Evolutionary conservation across 2,113 vertebrate species (phyloP).

Genomic region (Tylochromis polylepis): DNA sequence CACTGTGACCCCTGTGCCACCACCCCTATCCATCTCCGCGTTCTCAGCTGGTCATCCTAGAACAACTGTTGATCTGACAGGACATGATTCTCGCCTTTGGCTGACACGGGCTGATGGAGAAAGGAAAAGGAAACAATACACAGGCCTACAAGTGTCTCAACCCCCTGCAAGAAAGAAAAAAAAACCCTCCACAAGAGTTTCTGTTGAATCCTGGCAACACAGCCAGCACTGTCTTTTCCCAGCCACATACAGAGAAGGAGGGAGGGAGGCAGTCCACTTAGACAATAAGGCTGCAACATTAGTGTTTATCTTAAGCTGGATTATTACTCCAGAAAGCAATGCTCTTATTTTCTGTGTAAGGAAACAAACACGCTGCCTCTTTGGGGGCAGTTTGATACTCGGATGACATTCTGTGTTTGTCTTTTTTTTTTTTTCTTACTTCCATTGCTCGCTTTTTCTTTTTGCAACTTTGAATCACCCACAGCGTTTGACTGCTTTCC

Average conservation of each 20-base stretch:
- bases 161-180: background rate
- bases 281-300: conserved; percentile 40
- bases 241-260: conserved; percentile 27
- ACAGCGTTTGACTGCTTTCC: background rate
- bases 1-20: background rate
- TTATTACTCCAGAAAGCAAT: conserved; percentile 27
- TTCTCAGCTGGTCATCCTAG: conserved; percentile 33
- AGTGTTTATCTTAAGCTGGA: conserved; percentile 37
- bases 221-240: conserved; percentile 17
- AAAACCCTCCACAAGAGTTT: conserved; percentile 36
- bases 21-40: conserved; percentile 12
- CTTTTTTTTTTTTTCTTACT: background rate
- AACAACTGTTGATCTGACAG: conserved; percentile 53
- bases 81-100: conserved; percentile 40
- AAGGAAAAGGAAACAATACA: conserved; percentile 50
- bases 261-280: background rate
- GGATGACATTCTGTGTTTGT: background rate
- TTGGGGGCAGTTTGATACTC: background rate
- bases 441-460: background rate
- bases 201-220: conserved; percentile 65
- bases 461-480: background rate
- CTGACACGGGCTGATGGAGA: conserved; percentile 16
- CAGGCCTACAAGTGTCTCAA: conserved; percentile 36
- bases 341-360: background rate
- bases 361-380: background rate